phyloP scores from a whole-genome alignment of 2,888 invertebrate genomes.

The Saturnia pavonia region DNA sequence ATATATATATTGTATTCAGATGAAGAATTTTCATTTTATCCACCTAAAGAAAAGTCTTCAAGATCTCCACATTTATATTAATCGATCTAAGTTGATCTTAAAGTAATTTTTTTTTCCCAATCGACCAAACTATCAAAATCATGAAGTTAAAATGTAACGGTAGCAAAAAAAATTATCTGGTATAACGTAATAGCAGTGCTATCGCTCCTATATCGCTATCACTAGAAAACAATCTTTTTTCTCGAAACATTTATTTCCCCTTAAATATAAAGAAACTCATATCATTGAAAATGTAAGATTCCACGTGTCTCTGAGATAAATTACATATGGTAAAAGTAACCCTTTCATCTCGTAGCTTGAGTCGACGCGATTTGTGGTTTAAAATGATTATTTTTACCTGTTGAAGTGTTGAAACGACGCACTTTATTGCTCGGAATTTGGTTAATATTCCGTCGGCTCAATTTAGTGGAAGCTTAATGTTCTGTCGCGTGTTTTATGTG shows the following conservation, averaged over 20 bases:
- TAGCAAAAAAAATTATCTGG: no score
- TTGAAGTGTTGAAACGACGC: constrained; percentile 53
- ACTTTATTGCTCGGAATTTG: constrained; percentile 53
- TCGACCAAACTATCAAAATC: no score
- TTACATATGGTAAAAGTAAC: constrained; percentile 10
- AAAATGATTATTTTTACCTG: constrained; percentile 60
- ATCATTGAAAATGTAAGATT: constrained; percentile 45
- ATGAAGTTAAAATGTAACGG: no score
- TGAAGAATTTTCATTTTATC: no score
- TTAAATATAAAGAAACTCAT: constrained; percentile 47
- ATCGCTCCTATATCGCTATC: constrained; percentile 24
- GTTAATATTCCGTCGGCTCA: constrained; percentile 48
- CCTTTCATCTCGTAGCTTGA: constrained; percentile 28
- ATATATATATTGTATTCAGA: no score
- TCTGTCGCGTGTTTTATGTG: constrained; percentile 35
- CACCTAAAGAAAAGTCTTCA: no score
- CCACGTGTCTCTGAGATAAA: constrained; percentile 5
- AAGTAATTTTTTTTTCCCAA: no score
- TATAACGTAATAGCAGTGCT: background rate
- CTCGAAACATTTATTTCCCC: constrained; percentile 49
- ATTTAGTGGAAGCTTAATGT: constrained; percentile 51
- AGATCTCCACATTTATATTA: no score
- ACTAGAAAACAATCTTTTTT: constrained; percentile 33
- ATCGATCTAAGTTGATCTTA: no score
- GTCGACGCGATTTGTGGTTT: constrained; percentile 26